These are phyloP conservation scores for Dicaeum eximium DNA, from an alignment of 2,113 vertebrate species.

Conservation along the genomic window DNA sequence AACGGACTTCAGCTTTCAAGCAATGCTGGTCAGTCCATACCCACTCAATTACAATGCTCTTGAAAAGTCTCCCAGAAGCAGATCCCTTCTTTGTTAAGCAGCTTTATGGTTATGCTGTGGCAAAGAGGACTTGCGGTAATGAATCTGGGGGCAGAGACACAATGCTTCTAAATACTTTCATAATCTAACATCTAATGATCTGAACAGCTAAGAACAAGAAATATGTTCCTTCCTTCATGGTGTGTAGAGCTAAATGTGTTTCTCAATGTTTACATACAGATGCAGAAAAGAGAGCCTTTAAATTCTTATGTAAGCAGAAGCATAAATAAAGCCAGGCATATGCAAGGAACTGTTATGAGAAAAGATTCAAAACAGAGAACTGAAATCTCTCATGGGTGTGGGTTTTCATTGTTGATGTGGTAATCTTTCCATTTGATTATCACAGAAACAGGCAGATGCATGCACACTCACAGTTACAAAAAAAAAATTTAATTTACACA, in stretches of 20 bases:
- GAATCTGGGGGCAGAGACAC: background rate
- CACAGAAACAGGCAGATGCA: background rate
- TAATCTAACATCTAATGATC: background rate
- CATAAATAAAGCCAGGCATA: background rate
- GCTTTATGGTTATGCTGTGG: background rate
- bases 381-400: background rate
- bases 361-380: background rate
- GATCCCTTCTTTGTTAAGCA: background rate
- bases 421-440: background rate
- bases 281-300: background rate
- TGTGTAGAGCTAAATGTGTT: background rate
- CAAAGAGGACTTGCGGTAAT: background rate
- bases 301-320: background rate
- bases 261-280: background rate
- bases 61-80: background rate
- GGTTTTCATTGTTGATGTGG: background rate
- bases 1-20: background rate
- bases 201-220: background rate
- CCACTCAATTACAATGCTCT: background rate
- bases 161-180: background rate
- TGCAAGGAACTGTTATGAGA: background rate
- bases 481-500: constrained; percentile 11
- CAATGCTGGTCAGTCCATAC: background rate
- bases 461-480: background rate
- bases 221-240: background rate